These are phyloP conservation scores for Oncorhynchus gorbuscha DNA, from an alignment of 2,113 vertebrate species.

Conservation along the genomic window DNA sequence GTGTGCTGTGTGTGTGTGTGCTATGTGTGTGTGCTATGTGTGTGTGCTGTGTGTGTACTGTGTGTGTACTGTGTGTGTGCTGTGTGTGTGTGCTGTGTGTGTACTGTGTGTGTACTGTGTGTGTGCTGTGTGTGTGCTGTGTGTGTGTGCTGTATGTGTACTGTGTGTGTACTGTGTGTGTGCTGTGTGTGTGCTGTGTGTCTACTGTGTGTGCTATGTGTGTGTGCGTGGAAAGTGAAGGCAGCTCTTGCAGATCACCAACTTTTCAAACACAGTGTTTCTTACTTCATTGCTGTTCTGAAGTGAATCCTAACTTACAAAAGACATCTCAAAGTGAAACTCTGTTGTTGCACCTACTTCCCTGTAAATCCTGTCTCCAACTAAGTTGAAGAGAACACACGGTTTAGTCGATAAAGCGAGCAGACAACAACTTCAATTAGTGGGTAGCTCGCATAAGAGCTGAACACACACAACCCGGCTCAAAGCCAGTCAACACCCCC, in stretches of 20 bases:
- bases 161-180: neutral
- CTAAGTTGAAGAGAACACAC: constrained; percentile 18
- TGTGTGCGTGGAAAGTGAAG: no score
- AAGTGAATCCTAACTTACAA: constrained; percentile 13
- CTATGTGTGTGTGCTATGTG: neutral
- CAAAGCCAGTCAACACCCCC: constrained; percentile 24
- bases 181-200: no score
- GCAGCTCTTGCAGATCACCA: no score
- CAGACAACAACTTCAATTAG: constrained; percentile 18
- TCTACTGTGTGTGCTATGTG: neutral
- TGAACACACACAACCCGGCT: constrained; percentile 9
- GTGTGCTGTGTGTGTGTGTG: no score
- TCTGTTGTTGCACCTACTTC: no score
- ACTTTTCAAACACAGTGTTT: no score
- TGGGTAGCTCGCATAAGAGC: constrained; percentile 19
- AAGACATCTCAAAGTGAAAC: constrained; percentile 20
- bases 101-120: no score
- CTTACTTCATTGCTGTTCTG: neutral
- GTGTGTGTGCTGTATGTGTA: neutral
- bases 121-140: no score
- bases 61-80: no score
- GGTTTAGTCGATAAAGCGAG: constrained; percentile 7
- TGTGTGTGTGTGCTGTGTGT: neutral
- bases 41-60: neutral
- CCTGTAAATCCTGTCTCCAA: neutral